A percentile compares a stretch with the other conserved stretches of the same genome.
Conservation (phyloP, 1,140 invertebrate species). For the Macrotrachela quadricornifera region DNA sequence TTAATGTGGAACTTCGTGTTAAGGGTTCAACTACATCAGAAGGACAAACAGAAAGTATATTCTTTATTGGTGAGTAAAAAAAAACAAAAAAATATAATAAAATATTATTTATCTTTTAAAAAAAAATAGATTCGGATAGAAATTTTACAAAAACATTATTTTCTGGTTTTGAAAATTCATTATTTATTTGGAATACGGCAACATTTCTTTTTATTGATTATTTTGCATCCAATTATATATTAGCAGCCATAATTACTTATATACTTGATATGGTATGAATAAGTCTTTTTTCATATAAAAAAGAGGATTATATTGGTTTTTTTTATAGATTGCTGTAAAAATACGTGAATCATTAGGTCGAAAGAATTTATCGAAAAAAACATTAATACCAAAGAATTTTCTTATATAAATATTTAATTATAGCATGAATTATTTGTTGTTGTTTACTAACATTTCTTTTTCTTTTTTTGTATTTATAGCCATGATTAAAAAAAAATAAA, state of each 20-base stretch:
- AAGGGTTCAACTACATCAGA: constrained; percentile 53
- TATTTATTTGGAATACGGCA: constrained; percentile 49
- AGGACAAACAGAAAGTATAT: constrained; percentile 13
- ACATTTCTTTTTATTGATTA: constrained; percentile 45
- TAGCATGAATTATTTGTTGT: too few species aligned
- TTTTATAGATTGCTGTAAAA: constrained; percentile 21
- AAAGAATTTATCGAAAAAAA: constrained; percentile 45
- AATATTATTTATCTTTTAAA: constrained; percentile 16
- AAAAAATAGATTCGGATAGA: constrained; percentile 41
- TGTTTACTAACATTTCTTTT: too few species aligned
- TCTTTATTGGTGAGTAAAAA: not conserved
- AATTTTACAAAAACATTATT: constrained; percentile 47
- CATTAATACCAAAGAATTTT: constrained; percentile 47
- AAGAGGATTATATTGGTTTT: not conserved
- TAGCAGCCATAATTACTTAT: constrained; percentile 36
- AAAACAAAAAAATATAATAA: not conserved
- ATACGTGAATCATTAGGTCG: constrained; percentile 35
- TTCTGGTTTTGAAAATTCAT: constrained; percentile 49
- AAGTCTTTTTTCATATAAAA: not conserved
- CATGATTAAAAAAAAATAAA: too few species aligned
- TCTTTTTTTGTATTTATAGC: too few species aligned
- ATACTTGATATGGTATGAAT: constrained; percentile 25
- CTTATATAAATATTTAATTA: constrained; percentile 24
- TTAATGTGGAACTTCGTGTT: constrained; percentile 51
- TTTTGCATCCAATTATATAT: constrained; percentile 37